Conservation (phyloP, 2,888 invertebrate species). For the Branchellion lobata region DNA sequence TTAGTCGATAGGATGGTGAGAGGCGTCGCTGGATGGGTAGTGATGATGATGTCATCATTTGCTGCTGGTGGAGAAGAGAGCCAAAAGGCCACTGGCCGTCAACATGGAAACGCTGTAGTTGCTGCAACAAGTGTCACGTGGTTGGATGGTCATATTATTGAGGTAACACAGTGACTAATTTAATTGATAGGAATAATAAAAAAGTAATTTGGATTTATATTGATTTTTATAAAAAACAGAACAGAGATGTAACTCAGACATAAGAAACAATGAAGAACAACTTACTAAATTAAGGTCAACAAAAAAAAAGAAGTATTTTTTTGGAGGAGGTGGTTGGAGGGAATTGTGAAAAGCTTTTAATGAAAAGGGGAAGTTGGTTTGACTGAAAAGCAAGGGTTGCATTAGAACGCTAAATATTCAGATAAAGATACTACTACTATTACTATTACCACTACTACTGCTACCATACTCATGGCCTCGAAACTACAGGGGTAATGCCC, state of each 20-base stretch:
- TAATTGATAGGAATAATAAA: not conserved
- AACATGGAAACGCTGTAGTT: slow-evolving; percentile 91
- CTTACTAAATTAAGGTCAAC: too few species aligned
- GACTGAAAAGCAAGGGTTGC: not conserved
- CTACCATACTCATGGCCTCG: too few species aligned
- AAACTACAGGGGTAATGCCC: too few species aligned
- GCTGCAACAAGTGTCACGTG: slow-evolving; percentile 50
- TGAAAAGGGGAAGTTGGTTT: not conserved
- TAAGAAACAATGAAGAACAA: too few species aligned
- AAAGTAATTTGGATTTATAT: not conserved
- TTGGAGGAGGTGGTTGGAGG: too few species aligned
- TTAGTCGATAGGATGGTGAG: not conserved
- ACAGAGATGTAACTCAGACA: too few species aligned
- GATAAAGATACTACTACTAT: too few species aligned
- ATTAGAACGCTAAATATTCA: too few species aligned
- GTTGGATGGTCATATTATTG: not conserved
- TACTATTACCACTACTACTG: too few species aligned
- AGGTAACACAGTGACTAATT: not conserved
- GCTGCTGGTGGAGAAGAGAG: slow-evolving; percentile 82
- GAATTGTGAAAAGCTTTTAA: not conserved
- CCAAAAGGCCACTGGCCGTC: slow-evolving; percentile 82
- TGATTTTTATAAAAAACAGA: not conserved
- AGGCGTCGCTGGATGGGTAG: not conserved
- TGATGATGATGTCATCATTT: too few species aligned
- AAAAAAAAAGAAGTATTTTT: too few species aligned